phyloP scores from a whole-genome alignment of 1,140 invertebrate species.

The Drosophila serrata region DNA sequence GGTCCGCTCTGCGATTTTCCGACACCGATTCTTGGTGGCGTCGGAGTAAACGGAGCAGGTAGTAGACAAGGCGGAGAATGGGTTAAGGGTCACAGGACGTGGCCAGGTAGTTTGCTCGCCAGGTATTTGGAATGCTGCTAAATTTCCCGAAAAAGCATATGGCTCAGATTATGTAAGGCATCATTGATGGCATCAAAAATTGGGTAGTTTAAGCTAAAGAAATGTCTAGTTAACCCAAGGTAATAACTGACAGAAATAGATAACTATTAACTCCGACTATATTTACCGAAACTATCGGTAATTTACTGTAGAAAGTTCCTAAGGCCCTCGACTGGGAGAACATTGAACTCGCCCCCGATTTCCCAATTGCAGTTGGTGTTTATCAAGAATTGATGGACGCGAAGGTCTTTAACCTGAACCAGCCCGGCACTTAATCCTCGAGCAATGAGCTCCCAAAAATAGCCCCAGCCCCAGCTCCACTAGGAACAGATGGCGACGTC shows the following conservation, averaged over 20 bases:
- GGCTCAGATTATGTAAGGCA: slow-evolving; percentile 26
- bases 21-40: slow-evolving; percentile 2
- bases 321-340: slow-evolving; percentile 2
- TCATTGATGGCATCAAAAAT: not conserved
- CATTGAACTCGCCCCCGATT: slow-evolving; percentile 37
- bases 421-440: slow-evolving; percentile 58
- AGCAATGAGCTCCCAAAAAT: slow-evolving; percentile 52
- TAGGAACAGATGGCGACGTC: slow-evolving; percentile 50
- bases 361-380: slow-evolving; percentile 22
- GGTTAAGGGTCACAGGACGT: slow-evolving; percentile 31
- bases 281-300: not conserved
- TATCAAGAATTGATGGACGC: slow-evolving; percentile 37
- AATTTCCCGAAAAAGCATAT: slow-evolving; percentile 18
- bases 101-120: not conserved
- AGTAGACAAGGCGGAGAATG: slow-evolving; percentile 5
- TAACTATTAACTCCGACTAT: not conserved
- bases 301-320: not conserved
- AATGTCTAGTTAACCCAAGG: not conserved
- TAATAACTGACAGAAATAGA: too few species aligned
- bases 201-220: not conserved
- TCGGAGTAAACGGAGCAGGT: slow-evolving; percentile 7
- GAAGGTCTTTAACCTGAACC: slow-evolving; percentile 67
- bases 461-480: slow-evolving; percentile 21
- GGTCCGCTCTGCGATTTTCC: slow-evolving; percentile 30
- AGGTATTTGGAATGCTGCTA: not conserved